phyloP scores from a whole-genome alignment of 2,797 vertebrate species.

The Sebastes taczanowskii region DNA sequence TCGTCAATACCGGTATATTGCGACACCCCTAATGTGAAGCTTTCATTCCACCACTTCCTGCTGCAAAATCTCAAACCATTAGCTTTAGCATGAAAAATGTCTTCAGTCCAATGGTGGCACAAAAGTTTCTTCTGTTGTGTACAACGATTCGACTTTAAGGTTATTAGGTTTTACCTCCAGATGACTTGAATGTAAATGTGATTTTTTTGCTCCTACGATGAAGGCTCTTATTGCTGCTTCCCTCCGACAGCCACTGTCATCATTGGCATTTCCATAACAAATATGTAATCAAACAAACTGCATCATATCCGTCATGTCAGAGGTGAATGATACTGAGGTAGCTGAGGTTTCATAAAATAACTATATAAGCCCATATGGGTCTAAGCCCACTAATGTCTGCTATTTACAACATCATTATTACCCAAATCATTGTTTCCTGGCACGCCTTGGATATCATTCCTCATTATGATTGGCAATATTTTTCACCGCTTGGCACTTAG shows the following conservation, averaged over 20 bases:
- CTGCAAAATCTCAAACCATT: neutral
- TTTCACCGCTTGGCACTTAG: conserved; percentile 62
- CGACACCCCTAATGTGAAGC: neutral
- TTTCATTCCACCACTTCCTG: neutral
- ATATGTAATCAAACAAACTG: conserved; percentile 42
- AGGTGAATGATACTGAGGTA: conserved; percentile 23
- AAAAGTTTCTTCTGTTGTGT: neutral
- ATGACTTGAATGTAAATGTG: conserved; percentile 19
- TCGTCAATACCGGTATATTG: no score
- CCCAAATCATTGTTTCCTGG: conserved; percentile 66
- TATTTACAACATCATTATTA: conserved; percentile 70
- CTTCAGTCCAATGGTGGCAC: neutral
- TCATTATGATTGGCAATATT: conserved; percentile 74
- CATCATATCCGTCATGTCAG: conserved; percentile 38
- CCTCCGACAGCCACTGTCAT: conserved; percentile 12
- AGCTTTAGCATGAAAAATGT: neutral
- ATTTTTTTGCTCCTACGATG: neutral
- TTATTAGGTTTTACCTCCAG: conserved; percentile 1
- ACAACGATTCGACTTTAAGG: neutral
- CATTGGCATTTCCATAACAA: conserved; percentile 27
- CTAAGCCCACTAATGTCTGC: conserved; percentile 45
- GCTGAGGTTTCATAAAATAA: conserved; percentile 23
- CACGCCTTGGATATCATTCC: conserved; percentile 60
- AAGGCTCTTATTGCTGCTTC: conserved; percentile 6
- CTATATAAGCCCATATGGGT: conserved; percentile 37